Evolutionary conservation across 1,140 invertebrate species (phyloP).

Genomic region (Macrobrachium nipponense): DNA sequence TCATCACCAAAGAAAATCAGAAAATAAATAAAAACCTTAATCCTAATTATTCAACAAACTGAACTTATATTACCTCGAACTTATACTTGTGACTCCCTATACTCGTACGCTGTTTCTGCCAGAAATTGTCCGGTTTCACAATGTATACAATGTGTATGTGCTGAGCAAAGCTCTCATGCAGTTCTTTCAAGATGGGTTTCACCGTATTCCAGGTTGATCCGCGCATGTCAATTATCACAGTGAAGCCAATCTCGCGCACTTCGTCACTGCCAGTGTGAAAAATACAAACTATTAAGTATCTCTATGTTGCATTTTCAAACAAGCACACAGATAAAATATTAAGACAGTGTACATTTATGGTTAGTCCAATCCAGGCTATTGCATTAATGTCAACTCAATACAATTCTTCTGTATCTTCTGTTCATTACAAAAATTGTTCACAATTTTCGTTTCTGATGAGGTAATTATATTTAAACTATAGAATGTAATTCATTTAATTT

Average conservation of each 20-base stretch:
- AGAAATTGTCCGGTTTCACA: slow-evolving; percentile 99
- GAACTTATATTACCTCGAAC: slow-evolving; percentile 98
- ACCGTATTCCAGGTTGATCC: slow-evolving; percentile 94
- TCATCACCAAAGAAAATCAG: neutral
- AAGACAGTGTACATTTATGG: too few species aligned
- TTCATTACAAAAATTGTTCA: too few species aligned
- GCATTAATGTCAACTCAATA: too few species aligned
- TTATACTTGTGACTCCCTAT: slow-evolving; percentile 98
- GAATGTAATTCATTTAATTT: too few species aligned
- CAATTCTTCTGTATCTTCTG: too few species aligned
- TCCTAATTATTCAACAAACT: neutral
- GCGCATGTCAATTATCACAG: slow-evolving; percentile 96
- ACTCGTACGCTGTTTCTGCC: slow-evolving; percentile 98
- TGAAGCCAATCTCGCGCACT: slow-evolving; percentile 88
- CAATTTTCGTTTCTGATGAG: too few species aligned
- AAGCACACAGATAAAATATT: too few species aligned
- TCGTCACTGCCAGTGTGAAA: slow-evolving; percentile 82
- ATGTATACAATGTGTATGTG: slow-evolving; percentile 92
- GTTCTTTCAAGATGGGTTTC: slow-evolving; percentile 95
- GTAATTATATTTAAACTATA: too few species aligned
- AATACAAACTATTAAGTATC: neutral
- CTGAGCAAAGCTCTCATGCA: slow-evolving; percentile 93
- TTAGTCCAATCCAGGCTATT: too few species aligned
- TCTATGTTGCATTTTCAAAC: neutral
- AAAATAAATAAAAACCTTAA: neutral